Percentiles rank a stretch among this genome's conserved stretches.
Conservation (phyloP, 2,888 invertebrate species). For the Chaitophorus viminalis region DNA sequence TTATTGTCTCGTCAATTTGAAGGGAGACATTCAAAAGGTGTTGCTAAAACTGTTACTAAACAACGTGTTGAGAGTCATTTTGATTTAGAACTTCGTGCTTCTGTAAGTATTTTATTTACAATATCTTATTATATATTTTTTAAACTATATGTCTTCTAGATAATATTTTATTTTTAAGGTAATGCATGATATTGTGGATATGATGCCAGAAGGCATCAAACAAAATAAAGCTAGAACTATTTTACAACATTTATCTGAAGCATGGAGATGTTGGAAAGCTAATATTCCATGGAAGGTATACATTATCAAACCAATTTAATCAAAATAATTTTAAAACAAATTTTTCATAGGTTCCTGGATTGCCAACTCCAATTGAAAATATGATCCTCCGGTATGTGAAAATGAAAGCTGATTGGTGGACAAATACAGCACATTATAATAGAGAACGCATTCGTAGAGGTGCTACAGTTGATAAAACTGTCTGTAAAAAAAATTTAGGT, state of each 20-base stretch:
- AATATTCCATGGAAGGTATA: slow-evolving; percentile 99
- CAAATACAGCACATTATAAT: slow-evolving; percentile 99
- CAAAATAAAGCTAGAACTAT: slow-evolving; percentile 99
- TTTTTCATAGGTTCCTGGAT: slow-evolving; percentile 83
- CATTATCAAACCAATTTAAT: slow-evolving; percentile 47
- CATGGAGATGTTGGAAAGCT: slow-evolving; percentile 99
- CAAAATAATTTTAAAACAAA: neutral
- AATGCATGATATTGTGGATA: slow-evolving; percentile 97
- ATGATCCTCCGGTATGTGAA: slow-evolving; percentile 99
- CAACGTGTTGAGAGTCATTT: slow-evolving; percentile 99
- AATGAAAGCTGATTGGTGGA: slow-evolving; percentile 99
- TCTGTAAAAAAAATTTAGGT: slow-evolving; percentile 99
- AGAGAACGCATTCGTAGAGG: slow-evolving; percentile 97
- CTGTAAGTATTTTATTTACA: slow-evolving; percentile 78
- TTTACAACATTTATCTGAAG: slow-evolving; percentile 97
- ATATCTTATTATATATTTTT: neutral
- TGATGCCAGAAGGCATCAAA: slow-evolving; percentile 99
- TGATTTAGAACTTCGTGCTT: slow-evolving; percentile 96
- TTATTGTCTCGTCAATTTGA: slow-evolving; percentile 98
- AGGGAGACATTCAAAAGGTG: slow-evolving; percentile 98
- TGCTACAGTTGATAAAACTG: slow-evolving; percentile 99
- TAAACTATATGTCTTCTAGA: neutral
- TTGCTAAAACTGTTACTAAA: slow-evolving; percentile 99
- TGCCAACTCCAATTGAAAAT: slow-evolving; percentile 99
- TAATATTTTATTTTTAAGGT: slow-evolving; percentile 65